phyloP scores from a whole-genome alignment of 2,888 invertebrate genomes.

The Aphodius sticticus region DNA sequence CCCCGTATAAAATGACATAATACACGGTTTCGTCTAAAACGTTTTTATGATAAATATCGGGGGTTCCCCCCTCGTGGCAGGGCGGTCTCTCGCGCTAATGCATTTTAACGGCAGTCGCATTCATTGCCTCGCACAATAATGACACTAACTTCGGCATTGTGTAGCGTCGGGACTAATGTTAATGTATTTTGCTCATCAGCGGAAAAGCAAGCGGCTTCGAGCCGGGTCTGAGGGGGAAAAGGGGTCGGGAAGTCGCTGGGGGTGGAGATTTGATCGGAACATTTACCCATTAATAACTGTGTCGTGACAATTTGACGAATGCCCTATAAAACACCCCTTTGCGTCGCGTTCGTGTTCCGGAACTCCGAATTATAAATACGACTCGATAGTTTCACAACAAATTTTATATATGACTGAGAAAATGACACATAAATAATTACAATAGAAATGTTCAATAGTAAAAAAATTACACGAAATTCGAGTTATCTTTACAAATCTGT shows the following conservation, averaged over 20 bases:
- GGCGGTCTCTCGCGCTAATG: not conserved
- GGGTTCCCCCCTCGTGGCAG: constrained; percentile 13
- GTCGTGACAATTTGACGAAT: constrained; percentile 59
- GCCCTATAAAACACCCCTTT: constrained; percentile 66
- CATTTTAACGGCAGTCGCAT: not conserved
- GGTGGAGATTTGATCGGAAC: constrained; percentile 47
- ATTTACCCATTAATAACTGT: constrained; percentile 57
- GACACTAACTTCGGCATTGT: not conserved
- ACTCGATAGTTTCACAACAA: no score
- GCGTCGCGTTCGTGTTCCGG: not conserved
- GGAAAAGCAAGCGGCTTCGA: not conserved
- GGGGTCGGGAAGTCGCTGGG: not conserved
- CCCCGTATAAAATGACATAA: not conserved
- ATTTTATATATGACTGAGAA: no score
- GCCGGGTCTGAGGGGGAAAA: not conserved
- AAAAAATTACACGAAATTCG: no score
- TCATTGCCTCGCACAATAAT: not conserved
- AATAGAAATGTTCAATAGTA: no score
- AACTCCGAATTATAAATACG: not conserved
- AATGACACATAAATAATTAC: no score
- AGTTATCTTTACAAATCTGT: no score
- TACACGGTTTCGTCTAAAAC: not conserved
- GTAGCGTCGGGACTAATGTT: not conserved
- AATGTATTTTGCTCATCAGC: constrained; percentile 4
- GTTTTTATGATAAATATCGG: constrained; percentile 10